Base-by-base conservation (phyloP, 2,797 vertebrate genomes). In the Pseudochromis fuscus region DNA sequence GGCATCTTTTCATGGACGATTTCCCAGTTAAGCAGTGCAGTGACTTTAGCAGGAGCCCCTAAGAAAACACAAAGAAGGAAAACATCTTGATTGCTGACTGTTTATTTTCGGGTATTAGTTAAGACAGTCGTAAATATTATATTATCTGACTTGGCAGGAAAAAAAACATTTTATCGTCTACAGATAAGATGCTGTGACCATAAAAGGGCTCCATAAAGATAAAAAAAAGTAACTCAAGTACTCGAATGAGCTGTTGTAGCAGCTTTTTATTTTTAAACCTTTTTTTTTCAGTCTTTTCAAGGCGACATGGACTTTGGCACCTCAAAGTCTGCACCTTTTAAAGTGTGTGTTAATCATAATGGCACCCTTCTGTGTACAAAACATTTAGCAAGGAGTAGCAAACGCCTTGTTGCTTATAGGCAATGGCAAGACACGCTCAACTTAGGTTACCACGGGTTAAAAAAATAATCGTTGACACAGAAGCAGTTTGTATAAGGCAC, bases 1-100 rank as follows among this genome's bases (percentile, higher is more conserved):
- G 95, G 94, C 95, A 96, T 95, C 75, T 94, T 96, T 58, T 94
- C 4, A 10, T 96, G 94, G 30, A 96, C 94, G 0, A 63, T 24
- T 13, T 93, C 90, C 96, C 96, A 97, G 2, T 19, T 75, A 0
- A 92, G 87, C 60, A 92, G 57, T 0, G 59, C 3, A 0, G 75
- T 75, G 23, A 73, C 57, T 57, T 90, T 65, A 8, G 25, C 18
- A 4, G 72, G 35, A 0, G 46, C 25, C 3, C 44, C 87, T 88
- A 4, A 37, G 25, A 31, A 16, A 55, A 55, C 1, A 38, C 8
- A 46, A 27, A 8, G 21, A 30, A 38, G 16, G 23, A n/a, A 38
- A 25, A 7, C 49, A 30, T n/a, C 9, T 25, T 51, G 30, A 5
- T 2, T 50, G 15, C 11, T 38, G 13, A 56, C 10, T 23, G 27